Conservation (phyloP, 2,113 vertebrate species). For the Trogon surrucura region DNA sequence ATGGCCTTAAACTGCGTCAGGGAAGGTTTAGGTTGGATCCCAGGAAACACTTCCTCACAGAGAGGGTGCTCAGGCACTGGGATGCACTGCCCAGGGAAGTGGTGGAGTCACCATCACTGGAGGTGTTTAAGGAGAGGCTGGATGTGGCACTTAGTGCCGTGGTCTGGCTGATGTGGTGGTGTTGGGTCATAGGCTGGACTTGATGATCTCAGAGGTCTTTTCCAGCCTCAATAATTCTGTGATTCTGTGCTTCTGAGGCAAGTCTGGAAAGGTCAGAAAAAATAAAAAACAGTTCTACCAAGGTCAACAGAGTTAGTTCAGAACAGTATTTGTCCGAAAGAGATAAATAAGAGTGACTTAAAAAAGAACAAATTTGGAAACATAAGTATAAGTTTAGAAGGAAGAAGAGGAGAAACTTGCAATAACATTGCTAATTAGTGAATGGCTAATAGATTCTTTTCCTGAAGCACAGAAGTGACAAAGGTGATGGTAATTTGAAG, state of each 20-base stretch:
- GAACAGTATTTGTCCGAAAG: neutral
- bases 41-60: no score
- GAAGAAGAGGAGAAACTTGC: neutral
- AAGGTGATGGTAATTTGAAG: neutral
- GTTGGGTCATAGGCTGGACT: no score
- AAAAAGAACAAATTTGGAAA: neutral
- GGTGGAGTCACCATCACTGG: no score
- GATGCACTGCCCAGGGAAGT: no score
- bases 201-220: no score
- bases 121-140: no score
- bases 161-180: no score
- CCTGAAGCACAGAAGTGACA: neutral
- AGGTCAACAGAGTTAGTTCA: neutral
- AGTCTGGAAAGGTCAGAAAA: neutral
- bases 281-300: neutral
- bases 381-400: neutral
- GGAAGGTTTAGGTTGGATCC: no score
- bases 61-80: no score
- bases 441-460: neutral
- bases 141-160: no score
- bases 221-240: no score
- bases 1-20: no score
- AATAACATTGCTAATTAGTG: neutral
- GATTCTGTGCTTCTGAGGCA: neutral
- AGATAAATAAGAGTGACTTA: neutral